Evolutionary conservation across 1,140 invertebrate species (phyloP).

Genomic region (Euschistus heros): DNA sequence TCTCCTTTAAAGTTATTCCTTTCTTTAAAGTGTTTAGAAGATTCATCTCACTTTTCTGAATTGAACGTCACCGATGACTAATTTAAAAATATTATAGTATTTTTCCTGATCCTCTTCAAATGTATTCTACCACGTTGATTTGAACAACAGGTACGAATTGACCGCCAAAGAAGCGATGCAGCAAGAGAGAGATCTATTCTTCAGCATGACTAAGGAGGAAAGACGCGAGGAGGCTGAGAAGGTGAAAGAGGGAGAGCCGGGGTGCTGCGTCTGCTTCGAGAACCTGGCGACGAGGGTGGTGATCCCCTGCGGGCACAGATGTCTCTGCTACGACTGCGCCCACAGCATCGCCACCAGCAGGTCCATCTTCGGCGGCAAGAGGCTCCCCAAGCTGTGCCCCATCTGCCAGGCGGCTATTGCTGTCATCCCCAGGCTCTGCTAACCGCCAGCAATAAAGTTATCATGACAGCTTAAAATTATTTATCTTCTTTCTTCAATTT

Average conservation of each 20-base stretch:
- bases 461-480: neutral
- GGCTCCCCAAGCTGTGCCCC: slow-evolving; percentile 7
- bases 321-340: slow-evolving; percentile 8
- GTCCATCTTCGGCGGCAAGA: neutral
- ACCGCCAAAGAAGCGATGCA: neutral
- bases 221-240: neutral
- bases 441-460: neutral
- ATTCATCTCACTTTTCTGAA: no score
- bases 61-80: no score
- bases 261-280: slow-evolving; percentile 13
- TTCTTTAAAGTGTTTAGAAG: no score
- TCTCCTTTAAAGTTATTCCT: no score
- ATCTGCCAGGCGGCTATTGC: slow-evolving; percentile 15
- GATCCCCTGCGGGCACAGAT: slow-evolving; percentile 1
- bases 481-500: neutral
- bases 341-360: slow-evolving; percentile 4
- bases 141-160: neutral
- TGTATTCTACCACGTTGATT: no score
- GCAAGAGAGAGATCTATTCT: slow-evolving; percentile 9
- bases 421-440: neutral
- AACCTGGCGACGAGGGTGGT: slow-evolving; percentile 10
- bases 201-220: neutral
- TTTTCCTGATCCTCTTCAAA: no score
- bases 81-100: no score
- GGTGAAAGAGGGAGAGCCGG: neutral